These are phyloP conservation scores for Syngnathoides biaculeatus DNA, from an alignment of 2,113 vertebrate genomes.

Conservation along the genomic window DNA sequence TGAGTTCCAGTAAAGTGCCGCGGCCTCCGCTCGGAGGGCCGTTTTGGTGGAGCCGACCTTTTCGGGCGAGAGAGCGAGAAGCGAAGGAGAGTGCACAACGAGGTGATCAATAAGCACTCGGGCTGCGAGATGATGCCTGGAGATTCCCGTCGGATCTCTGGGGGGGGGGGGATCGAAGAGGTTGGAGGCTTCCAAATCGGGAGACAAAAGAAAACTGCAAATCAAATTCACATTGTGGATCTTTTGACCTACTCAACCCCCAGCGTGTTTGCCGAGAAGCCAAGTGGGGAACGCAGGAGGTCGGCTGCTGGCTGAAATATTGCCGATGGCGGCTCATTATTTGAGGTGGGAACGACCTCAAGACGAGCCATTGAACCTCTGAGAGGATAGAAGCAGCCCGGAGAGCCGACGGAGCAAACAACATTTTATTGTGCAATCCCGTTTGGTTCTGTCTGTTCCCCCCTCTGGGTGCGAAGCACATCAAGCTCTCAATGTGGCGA, in stretches of 20 bases:
- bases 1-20: constrained; percentile 37
- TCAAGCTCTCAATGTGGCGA: constrained; percentile 15
- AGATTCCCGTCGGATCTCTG: constrained; percentile 51
- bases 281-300: constrained; percentile 11
- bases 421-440: constrained; percentile 14
- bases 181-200: constrained; percentile 22
- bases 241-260: constrained; percentile 45
- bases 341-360: constrained; percentile 12
- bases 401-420: constrained; percentile 9
- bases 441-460: constrained; percentile 35
- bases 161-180: constrained; percentile 55
- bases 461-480: constrained; percentile 20
- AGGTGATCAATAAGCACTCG: constrained; percentile 71
- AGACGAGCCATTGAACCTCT: constrained; percentile 7
- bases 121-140: constrained; percentile 55
- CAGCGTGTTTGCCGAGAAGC: constrained; percentile 51
- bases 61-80: constrained; percentile 25
- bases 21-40: constrained; percentile 34
- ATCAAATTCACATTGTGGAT: constrained; percentile 30
- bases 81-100: constrained; percentile 50
- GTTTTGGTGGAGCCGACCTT: constrained; percentile 55
- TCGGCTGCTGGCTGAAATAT: constrained; percentile 16
- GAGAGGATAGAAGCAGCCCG: constrained; percentile 16
- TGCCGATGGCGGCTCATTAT: constrained; percentile 33
- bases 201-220: constrained; percentile 49